Percentiles rank a stretch among this genome's conserved stretches.
phyloP scores from a whole-genome alignment of 2,113 vertebrate genomes.

The Galemys pyrenaicus region DNA sequence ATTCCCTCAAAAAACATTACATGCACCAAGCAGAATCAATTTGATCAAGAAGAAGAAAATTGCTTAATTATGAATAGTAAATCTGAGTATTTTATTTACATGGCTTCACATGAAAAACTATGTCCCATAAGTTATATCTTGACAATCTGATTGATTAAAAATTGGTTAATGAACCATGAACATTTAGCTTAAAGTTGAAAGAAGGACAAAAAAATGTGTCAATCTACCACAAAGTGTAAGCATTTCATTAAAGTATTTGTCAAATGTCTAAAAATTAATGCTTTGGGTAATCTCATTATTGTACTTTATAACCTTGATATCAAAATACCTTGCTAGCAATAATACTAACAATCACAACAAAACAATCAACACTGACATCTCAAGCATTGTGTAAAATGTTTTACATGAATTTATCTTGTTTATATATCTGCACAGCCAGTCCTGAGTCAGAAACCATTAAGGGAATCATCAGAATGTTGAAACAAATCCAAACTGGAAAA shows the following conservation, averaged over 20 bases:
- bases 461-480: neutral
- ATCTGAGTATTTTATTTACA: constrained; percentile 4
- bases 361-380: neutral
- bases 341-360: neutral
- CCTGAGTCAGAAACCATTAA: neutral
- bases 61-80: neutral
- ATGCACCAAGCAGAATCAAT: neutral
- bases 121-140: neutral
- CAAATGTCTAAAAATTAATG: neutral
- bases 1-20: neutral
- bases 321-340: neutral
- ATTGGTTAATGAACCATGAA: neutral
- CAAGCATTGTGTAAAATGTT: neutral
- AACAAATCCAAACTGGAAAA: neutral
- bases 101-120: neutral
- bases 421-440: neutral
- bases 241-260: neutral
- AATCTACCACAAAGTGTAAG: neutral
- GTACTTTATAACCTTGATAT: neutral
- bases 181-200: neutral
- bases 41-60: constrained; percentile 37
- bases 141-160: neutral
- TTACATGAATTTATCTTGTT: neutral
- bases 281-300: neutral
- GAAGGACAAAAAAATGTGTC: neutral